Conservation (phyloP, 2,888 invertebrate species). For the Scelioninae gen. 2 region DNA sequence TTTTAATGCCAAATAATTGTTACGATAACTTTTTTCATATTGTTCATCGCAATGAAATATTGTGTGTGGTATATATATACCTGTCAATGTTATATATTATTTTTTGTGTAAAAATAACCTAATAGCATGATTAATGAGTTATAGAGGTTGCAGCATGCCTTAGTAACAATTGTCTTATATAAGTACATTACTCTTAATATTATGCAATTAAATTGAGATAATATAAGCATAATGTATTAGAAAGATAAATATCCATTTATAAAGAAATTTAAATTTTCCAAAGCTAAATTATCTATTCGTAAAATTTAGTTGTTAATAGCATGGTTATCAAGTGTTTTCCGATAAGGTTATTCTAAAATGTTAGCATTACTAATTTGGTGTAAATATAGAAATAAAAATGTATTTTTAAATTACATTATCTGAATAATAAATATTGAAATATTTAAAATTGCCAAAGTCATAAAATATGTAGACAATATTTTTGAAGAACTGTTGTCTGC, state of each 20-base stretch:
- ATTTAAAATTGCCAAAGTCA: no score
- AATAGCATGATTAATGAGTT: background rate
- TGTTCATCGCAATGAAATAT: background rate
- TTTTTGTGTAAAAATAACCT: background rate
- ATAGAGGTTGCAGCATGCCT: background rate
- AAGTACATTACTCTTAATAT: constrained; percentile 11
- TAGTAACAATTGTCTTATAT: background rate
- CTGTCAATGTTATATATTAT: background rate
- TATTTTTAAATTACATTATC: no score
- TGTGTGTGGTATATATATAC: background rate
- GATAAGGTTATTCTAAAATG: no score
- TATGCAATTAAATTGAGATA: constrained; percentile 18
- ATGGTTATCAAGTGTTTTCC: no score
- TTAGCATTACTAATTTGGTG: no score
- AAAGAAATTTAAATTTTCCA: background rate
- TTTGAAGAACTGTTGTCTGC: constrained; percentile 88
- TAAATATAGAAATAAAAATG: no score
- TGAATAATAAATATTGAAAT: no score
- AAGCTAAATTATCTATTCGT: no score
- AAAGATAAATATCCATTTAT: background rate
- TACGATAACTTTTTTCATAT: no score
- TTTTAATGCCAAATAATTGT: no score
- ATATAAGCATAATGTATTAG: background rate
- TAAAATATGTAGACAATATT: no score
- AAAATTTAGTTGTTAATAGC: background rate